phyloP scores from a whole-genome alignment of 2,113 vertebrate genomes.

The Eolophus roseicapilla region DNA sequence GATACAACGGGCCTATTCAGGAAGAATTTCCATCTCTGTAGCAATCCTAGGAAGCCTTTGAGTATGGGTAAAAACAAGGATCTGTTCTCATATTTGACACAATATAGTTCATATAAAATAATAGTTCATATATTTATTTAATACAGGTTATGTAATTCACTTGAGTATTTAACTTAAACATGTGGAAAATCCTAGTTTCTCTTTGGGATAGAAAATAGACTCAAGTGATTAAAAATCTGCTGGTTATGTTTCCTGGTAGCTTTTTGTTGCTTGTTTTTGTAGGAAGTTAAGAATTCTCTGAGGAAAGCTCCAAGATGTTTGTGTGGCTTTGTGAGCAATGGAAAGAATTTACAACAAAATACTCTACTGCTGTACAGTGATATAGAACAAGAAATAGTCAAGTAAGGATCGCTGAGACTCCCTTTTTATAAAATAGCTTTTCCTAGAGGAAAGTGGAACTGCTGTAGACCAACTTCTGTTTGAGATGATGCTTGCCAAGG shows the following conservation, averaged over 20 bases:
- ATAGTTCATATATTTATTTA: not conserved
- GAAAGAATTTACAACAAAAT: constrained; percentile 46
- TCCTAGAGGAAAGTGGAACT: not conserved
- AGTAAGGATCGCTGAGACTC: not conserved
- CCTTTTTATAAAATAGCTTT: not conserved
- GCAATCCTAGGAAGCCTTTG: not conserved
- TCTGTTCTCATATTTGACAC: not conserved
- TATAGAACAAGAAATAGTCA: constrained; percentile 28
- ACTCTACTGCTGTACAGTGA: not conserved
- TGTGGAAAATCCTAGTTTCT: not conserved
- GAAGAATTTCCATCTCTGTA: not conserved
- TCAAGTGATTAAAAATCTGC: not conserved
- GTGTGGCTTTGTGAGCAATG: constrained; percentile 34
- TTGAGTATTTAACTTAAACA: not conserved
- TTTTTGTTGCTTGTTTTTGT: constrained; percentile 59
- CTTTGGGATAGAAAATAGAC: not conserved
- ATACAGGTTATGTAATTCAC: not conserved
- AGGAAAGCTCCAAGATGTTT: constrained; percentile 51
- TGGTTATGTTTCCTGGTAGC: constrained; percentile 39
- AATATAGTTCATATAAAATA: not conserved
- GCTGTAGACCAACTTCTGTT: not conserved
- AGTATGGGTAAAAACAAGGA: not conserved
- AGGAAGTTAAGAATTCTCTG: constrained; percentile 50
- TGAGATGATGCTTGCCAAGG: not conserved
- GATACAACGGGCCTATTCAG: not conserved